A percentile compares a stretch with the other conserved stretches of the same genome.
These are phyloP conservation scores for Scartelaos histophorus DNA, from an alignment of 2,113 vertebrate species.

Conservation along the genomic window DNA sequence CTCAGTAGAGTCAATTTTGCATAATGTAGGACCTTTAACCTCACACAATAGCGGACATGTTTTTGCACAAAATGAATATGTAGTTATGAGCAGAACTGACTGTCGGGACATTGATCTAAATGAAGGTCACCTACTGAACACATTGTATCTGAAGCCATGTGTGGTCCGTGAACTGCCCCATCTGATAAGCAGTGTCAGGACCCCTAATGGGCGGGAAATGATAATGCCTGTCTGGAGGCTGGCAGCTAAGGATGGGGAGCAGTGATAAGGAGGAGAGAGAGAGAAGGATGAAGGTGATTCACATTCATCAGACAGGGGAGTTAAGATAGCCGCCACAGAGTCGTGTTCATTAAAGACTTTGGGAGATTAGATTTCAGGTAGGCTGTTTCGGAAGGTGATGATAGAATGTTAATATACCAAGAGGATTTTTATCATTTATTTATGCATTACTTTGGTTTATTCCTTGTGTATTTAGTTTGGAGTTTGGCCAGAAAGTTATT, in stretches of 20 bases:
- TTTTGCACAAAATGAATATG: not conserved
- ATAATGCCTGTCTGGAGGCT: constrained; percentile 47
- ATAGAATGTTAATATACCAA: not conserved
- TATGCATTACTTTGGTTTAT: not conserved
- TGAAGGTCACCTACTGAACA: constrained; percentile 36
- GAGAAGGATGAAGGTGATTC: constrained; percentile 17
- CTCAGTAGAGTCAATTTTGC: too few species aligned
- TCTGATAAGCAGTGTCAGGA: constrained; percentile 35
- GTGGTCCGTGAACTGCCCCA: constrained; percentile 21
- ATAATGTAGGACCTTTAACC: not conserved
- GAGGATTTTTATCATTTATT: not conserved
- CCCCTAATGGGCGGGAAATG: constrained; percentile 48
- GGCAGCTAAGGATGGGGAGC: constrained; percentile 47
- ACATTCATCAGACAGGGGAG: constrained; percentile 29
- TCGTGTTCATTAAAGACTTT: constrained; percentile 26
- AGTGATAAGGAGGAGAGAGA: constrained; percentile 32
- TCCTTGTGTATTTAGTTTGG: not conserved
- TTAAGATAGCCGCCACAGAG: constrained; percentile 10
- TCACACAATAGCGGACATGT: not conserved
- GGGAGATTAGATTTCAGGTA: not conserved
- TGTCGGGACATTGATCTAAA: constrained; percentile 7
- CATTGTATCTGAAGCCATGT: constrained; percentile 23
- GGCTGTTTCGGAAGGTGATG: not conserved
- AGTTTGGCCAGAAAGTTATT: too few species aligned
- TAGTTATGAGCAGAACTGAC: not conserved